Evolutionary conservation across 2,888 invertebrate species (phyloP).

Genomic region (Dasysyrphus tricinctus): DNA sequence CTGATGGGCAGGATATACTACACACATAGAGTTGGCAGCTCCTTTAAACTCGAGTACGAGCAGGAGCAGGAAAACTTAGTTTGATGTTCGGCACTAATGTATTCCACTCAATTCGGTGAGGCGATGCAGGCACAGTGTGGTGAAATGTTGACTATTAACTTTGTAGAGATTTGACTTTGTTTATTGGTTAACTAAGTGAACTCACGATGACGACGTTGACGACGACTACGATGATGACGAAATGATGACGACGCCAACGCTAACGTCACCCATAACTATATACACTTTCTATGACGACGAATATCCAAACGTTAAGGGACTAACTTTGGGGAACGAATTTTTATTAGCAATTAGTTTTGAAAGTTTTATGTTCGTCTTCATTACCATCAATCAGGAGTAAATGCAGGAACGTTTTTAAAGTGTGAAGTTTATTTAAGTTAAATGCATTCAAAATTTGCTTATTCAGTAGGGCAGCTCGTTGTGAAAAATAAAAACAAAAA

Average conservation of each 20-base stretch:
- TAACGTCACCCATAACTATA: background rate
- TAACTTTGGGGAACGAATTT: constrained; percentile 47
- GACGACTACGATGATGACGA: background rate
- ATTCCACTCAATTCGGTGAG: constrained; percentile 67
- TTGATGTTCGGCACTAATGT: constrained; percentile 73
- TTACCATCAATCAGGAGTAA: constrained; percentile 56
- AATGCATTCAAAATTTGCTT: constrained; percentile 32
- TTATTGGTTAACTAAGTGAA: constrained; percentile 71
- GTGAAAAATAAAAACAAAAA: background rate
- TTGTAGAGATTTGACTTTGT: constrained; percentile 70
- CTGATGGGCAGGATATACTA: constrained; percentile 67
- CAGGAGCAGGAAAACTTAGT: constrained; percentile 45
- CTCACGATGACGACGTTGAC: constrained; percentile 11
- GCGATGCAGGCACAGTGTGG: constrained; percentile 39
- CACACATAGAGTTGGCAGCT: constrained; percentile 47
- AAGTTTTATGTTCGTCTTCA: constrained; percentile 58
- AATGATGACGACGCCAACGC: background rate
- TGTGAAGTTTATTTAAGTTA: constrained; percentile 28
- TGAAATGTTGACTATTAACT: constrained; percentile 65
- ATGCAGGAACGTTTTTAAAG: constrained; percentile 45
- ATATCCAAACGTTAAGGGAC: constrained; percentile 30
- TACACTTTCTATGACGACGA: background rate
- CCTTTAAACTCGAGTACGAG: constrained; percentile 8
- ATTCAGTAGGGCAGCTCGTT: constrained; percentile 1
- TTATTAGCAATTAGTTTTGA: constrained; percentile 60